Conservation (phyloP, 2,113 vertebrate species). For the Misgurnus mizolepis region DNA sequence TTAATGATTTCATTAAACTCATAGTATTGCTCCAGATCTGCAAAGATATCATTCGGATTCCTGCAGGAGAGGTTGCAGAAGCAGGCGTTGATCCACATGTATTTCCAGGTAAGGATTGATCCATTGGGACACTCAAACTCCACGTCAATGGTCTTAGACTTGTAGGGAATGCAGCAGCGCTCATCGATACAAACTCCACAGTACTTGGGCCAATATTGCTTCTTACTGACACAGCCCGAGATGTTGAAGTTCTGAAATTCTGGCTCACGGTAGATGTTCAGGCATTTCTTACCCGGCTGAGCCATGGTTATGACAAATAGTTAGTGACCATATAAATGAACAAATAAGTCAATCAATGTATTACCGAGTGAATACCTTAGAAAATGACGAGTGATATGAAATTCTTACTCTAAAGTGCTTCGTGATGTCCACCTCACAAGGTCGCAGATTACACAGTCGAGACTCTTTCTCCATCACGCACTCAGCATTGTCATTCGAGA, state of each 20-base stretch:
- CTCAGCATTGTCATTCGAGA: constrained; percentile 85
- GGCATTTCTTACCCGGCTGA: constrained; percentile 72
- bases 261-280: constrained; percentile 69
- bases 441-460: constrained; percentile 90
- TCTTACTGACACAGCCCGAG: constrained; percentile 73
- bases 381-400: not conserved
- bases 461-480: constrained; percentile 87
- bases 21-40: constrained; percentile 79
- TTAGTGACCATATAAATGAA: not conserved
- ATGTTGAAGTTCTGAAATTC: constrained; percentile 69
- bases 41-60: constrained; percentile 81
- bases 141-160: constrained; percentile 72
- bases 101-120: constrained; percentile 67
- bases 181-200: constrained; percentile 75
- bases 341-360: not conserved
- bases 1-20: constrained; percentile 81
- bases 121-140: constrained; percentile 75
- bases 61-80: constrained; percentile 74
- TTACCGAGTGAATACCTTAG: not conserved
- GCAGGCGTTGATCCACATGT: constrained; percentile 81
- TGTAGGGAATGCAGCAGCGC: constrained; percentile 77
- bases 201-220: constrained; percentile 75
- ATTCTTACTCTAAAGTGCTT: constrained; percentile 86
- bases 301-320: constrained; percentile 14
- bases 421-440: constrained; percentile 86